Evolutionary conservation across 2,888 invertebrate genomes (phyloP), one percentile per base, ranked within the genome.

Genomic region (Rugalucina vietnamica): DNA sequence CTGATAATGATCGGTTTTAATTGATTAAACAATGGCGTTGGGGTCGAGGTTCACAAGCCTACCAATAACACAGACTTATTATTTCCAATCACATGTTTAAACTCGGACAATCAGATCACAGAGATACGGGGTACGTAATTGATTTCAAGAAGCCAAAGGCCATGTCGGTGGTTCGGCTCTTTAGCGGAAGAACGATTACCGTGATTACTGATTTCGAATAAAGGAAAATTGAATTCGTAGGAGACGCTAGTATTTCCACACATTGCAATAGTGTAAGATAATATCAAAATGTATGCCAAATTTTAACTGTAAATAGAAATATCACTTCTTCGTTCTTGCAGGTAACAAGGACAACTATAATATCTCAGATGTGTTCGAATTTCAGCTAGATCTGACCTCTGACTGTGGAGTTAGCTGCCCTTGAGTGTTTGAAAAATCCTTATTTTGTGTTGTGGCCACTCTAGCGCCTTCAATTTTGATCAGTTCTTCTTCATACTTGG

Each of bases 161-260:
- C 81, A 70, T 79, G 76, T 60, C 69, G 76, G 77, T 57, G 82
- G 80, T 78, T 82, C 69, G 27, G 74, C 70, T 72, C 76, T 76
- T 76, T 50, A 70, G 24, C 71, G 79, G 79, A 80, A 85, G 85
- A 85, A 65, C 75, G 82, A 71, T 71, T 77, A 27, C 71, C 77
- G 82, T 85, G 77, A 85, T 85, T 84, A 80, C 69, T 77, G 65
- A 76, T 77, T 84, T 82, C 49, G 39, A 54, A 82, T 72, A 80
- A 50, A 85, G 76, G 77, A 74, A 81, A 79, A 76, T 39, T 81
- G 34, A 65, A 65, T 65, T 57, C 34, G 4, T 65, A 29, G 65
- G 65, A 34, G 65, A 3, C 65, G 65, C 1, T 65, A 34, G 65
- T 8, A 4, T 65, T 65, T 65, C 65, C 18, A 32, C 21, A 27